Conservation (phyloP, 2,797 vertebrate species). For the Rhabdophis nuchalis region DNA sequence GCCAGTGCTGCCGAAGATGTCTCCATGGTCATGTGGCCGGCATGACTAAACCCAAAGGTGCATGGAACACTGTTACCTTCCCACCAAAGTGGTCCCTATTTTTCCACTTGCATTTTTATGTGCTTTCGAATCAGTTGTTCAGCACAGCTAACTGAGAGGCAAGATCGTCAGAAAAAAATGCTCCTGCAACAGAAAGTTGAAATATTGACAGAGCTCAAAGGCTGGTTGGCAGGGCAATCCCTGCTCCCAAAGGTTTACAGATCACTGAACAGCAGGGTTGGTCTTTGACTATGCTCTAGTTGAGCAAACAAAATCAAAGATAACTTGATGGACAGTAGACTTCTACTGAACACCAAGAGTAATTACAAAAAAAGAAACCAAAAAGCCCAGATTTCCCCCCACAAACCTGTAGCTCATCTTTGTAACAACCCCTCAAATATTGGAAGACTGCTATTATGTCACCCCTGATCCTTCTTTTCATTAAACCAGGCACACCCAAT, state of each 20-base stretch:
- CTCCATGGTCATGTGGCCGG: too few species aligned
- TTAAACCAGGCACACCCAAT: not conserved
- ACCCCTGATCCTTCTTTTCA: not conserved
- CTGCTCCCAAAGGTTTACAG: not conserved
- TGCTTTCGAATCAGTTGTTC: too few species aligned
- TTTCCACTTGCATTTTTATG: too few species aligned
- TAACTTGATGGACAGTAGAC: not conserved
- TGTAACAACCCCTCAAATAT: too few species aligned
- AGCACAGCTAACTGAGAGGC: not conserved
- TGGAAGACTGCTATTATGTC: too few species aligned
- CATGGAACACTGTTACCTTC: too few species aligned
- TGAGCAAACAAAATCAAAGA: not conserved
- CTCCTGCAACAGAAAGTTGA: not conserved
- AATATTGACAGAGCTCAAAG: not conserved
- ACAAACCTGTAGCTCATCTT: too few species aligned
- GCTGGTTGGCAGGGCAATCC: not conserved
- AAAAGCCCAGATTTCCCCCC: not conserved
- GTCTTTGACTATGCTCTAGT: not conserved
- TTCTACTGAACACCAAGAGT: not conserved
- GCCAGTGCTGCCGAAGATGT: too few species aligned
- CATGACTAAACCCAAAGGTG: too few species aligned
- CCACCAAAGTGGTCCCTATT: too few species aligned
- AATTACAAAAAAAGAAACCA: not conserved
- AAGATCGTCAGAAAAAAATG: not conserved
- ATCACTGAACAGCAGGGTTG: not conserved